phyloP scores from a whole-genome alignment of 2,113 vertebrate genomes.

The Progne subis region DNA sequence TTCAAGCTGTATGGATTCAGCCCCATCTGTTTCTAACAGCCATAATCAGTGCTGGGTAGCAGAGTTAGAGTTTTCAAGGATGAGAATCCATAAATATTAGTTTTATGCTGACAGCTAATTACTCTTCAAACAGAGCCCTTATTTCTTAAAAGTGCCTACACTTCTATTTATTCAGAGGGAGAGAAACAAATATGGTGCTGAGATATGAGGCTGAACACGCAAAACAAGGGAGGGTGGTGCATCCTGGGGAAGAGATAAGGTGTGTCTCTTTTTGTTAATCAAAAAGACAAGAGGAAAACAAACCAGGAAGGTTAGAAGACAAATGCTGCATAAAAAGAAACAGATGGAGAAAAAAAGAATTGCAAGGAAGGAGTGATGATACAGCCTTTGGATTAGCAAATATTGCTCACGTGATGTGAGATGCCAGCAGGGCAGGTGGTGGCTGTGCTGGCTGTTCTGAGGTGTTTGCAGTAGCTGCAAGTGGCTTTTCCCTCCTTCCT shows the following conservation, averaged over 20 bases:
- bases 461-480: background rate
- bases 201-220: background rate
- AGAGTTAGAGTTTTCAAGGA: slow-evolving; percentile 35
- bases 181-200: slow-evolving; percentile 3
- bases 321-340: background rate
- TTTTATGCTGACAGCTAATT: slow-evolving; percentile 63
- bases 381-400: background rate
- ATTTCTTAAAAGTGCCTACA: slow-evolving; percentile 53
- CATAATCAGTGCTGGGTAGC: background rate
- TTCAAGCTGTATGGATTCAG: slow-evolving; percentile 22
- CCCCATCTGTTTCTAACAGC: slow-evolving; percentile 38
- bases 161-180: slow-evolving; percentile 20
- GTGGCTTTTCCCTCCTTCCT: background rate
- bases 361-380: background rate
- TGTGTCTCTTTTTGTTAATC: background rate
- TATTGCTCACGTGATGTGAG: background rate
- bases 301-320: background rate
- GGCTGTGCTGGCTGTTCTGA: background rate
- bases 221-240: slow-evolving; percentile 1
- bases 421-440: background rate
- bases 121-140: slow-evolving; percentile 52
- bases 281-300: background rate
- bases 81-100: slow-evolving; percentile 51
- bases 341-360: background rate
- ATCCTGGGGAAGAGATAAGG: background rate